These are phyloP conservation scores for Misgurnus anguillicaudatus DNA, from an alignment of 2,113 vertebrate species.

Conservation along the genomic window DNA sequence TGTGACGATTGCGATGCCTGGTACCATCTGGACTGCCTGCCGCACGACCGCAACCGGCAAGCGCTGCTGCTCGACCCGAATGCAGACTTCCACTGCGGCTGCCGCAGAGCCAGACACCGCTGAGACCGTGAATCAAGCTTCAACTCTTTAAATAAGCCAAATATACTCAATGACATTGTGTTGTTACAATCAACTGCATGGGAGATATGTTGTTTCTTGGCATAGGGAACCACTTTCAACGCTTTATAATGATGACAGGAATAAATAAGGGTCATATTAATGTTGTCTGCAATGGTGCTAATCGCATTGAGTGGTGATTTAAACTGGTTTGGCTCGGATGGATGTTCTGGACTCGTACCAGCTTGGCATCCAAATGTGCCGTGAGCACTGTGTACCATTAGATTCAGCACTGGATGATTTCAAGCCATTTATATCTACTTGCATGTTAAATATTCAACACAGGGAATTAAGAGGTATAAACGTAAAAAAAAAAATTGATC, in stretches of 20 bases:
- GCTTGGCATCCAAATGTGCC: constrained; percentile 1
- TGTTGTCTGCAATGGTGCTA: constrained; percentile 2
- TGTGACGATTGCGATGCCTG: constrained; percentile 85
- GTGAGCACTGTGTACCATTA: background rate
- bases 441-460: background rate
- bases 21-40: constrained; percentile 83
- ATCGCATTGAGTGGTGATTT: background rate
- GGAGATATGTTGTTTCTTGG: background rate
- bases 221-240: background rate
- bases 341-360: constrained; percentile 5
- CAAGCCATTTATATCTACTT: background rate
- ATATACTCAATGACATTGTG: constrained; percentile 10
- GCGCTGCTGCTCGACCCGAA: constrained; percentile 74
- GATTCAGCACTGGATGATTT: background rate
- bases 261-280: background rate
- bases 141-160: constrained; percentile 3
- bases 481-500: background rate
- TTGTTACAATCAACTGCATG: background rate
- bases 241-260: background rate
- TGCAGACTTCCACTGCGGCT: constrained; percentile 82
- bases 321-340: background rate
- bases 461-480: background rate
- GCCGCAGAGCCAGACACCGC: constrained; percentile 56
- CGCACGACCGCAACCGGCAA: constrained; percentile 66
- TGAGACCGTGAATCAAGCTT: background rate